These are phyloP conservation scores for Bathynomus jamesi DNA, from an alignment of 1,140 invertebrate species.

Conservation along the genomic window DNA sequence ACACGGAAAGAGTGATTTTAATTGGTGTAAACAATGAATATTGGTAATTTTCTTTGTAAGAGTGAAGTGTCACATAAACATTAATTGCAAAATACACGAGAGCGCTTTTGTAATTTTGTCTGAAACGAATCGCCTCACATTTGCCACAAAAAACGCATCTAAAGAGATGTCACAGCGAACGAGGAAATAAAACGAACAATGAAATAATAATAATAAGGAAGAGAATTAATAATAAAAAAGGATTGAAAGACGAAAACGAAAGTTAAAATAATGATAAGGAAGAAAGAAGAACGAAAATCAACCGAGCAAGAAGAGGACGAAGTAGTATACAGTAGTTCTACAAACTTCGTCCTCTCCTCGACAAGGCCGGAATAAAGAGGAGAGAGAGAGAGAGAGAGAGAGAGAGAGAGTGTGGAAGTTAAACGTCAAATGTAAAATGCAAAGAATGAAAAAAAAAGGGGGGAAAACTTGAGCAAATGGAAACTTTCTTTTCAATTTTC, in stretches of 20 bases:
- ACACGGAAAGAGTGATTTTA: no score
- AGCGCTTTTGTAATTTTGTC: no score
- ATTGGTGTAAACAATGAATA: no score
- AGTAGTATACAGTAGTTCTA: not conserved
- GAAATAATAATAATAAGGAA: not conserved
- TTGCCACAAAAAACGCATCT: no score
- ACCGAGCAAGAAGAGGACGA: not conserved
- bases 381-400: not conserved
- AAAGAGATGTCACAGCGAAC: no score
- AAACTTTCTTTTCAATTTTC: not conserved
- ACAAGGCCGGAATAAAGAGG: not conserved
- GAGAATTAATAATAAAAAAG: not conserved
- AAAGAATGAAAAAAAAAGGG: not conserved
- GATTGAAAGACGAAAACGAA: not conserved
- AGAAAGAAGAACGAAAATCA: not conserved
- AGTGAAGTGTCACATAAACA: no score
- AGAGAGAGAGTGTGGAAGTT: not conserved
- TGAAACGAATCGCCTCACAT: no score
- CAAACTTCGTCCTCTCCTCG: no score
- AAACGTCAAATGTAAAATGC: not conserved
- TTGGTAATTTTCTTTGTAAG: no score
- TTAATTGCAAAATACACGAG: no score
- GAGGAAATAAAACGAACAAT: not conserved
- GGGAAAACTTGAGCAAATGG: not conserved
- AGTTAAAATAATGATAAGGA: not conserved